Evolutionary conservation across 1,140 invertebrate species (phyloP).

Genomic region (Drosophila paulistorum): DNA sequence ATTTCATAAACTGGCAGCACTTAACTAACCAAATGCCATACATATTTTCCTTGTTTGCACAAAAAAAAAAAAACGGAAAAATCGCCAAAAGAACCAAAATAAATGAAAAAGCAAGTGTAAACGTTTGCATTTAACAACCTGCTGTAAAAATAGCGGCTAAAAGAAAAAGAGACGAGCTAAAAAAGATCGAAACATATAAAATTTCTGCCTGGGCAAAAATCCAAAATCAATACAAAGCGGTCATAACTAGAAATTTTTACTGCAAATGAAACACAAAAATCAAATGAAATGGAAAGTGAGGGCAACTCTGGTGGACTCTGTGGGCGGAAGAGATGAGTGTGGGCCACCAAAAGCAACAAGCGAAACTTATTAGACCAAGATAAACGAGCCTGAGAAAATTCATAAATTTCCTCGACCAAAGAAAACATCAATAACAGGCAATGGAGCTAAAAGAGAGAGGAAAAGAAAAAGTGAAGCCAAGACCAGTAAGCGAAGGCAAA

Average conservation of each 20-base stretch:
- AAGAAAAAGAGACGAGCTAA: not conserved
- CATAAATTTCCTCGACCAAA: slow-evolving; percentile 42
- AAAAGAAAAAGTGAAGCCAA: not conserved
- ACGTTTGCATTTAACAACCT: slow-evolving; percentile 43
- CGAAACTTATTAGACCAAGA: slow-evolving; percentile 45
- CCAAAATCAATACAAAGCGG: slow-evolving; percentile 57
- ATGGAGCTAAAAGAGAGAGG: not conserved
- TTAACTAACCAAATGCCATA: slow-evolving; percentile 23
- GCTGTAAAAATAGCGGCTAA: slow-evolving; percentile 26
- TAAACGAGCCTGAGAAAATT: slow-evolving; percentile 29
- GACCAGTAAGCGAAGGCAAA: not conserved
- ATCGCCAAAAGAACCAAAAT: not conserved
- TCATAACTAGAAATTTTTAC: slow-evolving; percentile 54
- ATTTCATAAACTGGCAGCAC: slow-evolving; percentile 35
- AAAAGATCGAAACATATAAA: not conserved
- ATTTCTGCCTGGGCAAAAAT: slow-evolving; percentile 40
- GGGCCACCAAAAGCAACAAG: slow-evolving; percentile 31
- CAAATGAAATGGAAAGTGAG: slow-evolving; percentile 23
- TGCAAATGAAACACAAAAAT: slow-evolving; percentile 48
- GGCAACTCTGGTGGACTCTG: slow-evolving; percentile 6
- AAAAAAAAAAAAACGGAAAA: slow-evolving; percentile 5
- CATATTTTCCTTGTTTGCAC: slow-evolving; percentile 11
- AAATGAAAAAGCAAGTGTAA: slow-evolving; percentile 12
- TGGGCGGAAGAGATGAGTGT: not conserved
- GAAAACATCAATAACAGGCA: slow-evolving; percentile 26